Conservation (phyloP, 1,140 invertebrate genomes). For the Cydia amplana region DNA sequence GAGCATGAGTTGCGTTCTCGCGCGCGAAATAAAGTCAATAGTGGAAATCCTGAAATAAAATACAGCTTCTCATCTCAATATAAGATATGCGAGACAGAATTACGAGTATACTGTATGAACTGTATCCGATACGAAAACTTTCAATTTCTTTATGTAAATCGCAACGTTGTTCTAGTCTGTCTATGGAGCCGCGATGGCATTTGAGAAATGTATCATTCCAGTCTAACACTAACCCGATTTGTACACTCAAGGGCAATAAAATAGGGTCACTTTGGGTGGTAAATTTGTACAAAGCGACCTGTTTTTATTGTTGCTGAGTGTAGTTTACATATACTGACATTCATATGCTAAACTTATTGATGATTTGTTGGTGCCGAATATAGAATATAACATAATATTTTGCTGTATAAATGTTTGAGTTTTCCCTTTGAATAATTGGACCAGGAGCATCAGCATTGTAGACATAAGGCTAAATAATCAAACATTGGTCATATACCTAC, state of each 20-base stretch:
- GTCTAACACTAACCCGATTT: neutral
- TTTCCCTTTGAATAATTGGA: neutral
- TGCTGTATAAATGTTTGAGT: too few relatives aligned
- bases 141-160: constrained; percentile 33
- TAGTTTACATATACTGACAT: too few relatives aligned
- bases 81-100: constrained; percentile 32
- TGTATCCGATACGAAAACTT: constrained; percentile 29
- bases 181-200: neutral
- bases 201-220: constrained; percentile 8
- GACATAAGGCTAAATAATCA: too few relatives aligned
- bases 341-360: too few relatives aligned
- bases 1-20: too few relatives aligned
- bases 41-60: constrained; percentile 12
- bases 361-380: too few relatives aligned
- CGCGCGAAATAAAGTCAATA: constrained; percentile 25
- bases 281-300: too few relatives aligned
- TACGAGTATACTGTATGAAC: too few relatives aligned
- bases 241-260: neutral
- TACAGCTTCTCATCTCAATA: constrained; percentile 14
- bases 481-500: too few relatives aligned
- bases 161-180: constrained; percentile 16
- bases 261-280: too few relatives aligned
- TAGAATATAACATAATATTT: too few relatives aligned
- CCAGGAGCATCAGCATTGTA: neutral
- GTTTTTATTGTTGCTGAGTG: too few relatives aligned